A percentile compares a stretch with the other conserved stretches of the same genome.
Conservation (phyloP, 2,888 invertebrate species). For the Mantis religiosa region DNA sequence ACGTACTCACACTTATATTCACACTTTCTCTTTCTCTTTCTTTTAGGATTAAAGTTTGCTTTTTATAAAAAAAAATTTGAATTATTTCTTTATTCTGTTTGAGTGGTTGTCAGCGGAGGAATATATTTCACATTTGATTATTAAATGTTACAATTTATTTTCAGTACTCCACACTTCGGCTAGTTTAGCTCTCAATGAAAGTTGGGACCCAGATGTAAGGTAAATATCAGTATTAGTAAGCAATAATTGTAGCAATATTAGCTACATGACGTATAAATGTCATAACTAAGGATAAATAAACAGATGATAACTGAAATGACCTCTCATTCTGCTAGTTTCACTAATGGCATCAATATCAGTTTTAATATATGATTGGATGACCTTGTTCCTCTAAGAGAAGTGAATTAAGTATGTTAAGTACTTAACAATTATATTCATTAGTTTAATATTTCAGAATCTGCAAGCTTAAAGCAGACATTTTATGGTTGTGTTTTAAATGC, state of each 20-base stretch:
- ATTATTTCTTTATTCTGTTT: neutral
- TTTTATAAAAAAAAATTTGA: neutral
- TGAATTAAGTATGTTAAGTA: neutral
- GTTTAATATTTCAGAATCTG: conserved; percentile 4
- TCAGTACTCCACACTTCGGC: conserved; percentile 97
- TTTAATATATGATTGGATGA: neutral
- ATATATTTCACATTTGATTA: neutral
- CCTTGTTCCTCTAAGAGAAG: neutral
- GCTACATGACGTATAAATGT: neutral
- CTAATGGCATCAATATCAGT: neutral
- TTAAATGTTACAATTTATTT: conserved; percentile 39
- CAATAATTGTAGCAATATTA: neutral
- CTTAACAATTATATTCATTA: neutral
- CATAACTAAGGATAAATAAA: neutral
- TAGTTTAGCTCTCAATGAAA: conserved; percentile 94
- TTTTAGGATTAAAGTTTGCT: neutral
- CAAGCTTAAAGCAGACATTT: neutral
- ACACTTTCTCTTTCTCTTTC: neutral
- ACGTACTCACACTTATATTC: too few relatives aligned
- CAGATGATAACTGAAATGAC: neutral
- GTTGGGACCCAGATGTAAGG: conserved; percentile 94
- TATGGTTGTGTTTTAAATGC: conserved; percentile 19
- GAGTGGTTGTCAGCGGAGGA: neutral
- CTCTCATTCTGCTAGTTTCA: neutral
- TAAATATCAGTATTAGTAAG: conserved; percentile 36